Percentiles rank a stretch among this genome's conserved stretches.
Conservation (phyloP, 2,888 invertebrate genomes). For the Pyralis farinalis region DNA sequence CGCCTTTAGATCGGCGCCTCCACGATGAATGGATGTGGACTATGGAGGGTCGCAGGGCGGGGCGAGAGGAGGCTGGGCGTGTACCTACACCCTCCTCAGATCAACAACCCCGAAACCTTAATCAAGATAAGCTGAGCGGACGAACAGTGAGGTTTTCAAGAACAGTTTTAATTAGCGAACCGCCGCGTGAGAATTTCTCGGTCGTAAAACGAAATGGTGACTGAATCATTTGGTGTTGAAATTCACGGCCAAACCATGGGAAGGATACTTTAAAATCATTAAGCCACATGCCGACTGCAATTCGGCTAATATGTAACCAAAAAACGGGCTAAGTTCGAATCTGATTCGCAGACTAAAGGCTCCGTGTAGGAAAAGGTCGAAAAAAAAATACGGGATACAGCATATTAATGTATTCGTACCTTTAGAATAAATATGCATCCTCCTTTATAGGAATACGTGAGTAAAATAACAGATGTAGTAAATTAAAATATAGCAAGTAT, state of each 20-base stretch:
- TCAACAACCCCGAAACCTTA: constrained; percentile 71
- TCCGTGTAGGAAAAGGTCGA: too few species aligned
- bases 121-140: constrained; percentile 62
- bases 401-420: too few species aligned
- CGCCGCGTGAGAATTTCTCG: constrained; percentile 25
- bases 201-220: constrained; percentile 18
- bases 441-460: too few species aligned
- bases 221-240: constrained; percentile 25
- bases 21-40: constrained; percentile 54
- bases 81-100: constrained; percentile 50
- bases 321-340: too few species aligned
- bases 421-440: too few species aligned
- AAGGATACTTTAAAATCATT: not conserved
- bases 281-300: too few species aligned
- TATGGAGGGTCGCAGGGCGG: constrained; percentile 44
- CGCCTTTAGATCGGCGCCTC: constrained; percentile 21
- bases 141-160: constrained; percentile 42
- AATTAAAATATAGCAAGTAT: too few species aligned
- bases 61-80: constrained; percentile 18
- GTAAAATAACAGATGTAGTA: too few species aligned
- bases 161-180: constrained; percentile 53
- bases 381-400: too few species aligned
- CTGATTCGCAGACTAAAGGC: too few species aligned
- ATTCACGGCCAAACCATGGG: constrained; percentile 13
- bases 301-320: too few species aligned